phyloP scores from a whole-genome alignment of 2,888 invertebrate species.

The Pycnomerus fuliginosus region DNA sequence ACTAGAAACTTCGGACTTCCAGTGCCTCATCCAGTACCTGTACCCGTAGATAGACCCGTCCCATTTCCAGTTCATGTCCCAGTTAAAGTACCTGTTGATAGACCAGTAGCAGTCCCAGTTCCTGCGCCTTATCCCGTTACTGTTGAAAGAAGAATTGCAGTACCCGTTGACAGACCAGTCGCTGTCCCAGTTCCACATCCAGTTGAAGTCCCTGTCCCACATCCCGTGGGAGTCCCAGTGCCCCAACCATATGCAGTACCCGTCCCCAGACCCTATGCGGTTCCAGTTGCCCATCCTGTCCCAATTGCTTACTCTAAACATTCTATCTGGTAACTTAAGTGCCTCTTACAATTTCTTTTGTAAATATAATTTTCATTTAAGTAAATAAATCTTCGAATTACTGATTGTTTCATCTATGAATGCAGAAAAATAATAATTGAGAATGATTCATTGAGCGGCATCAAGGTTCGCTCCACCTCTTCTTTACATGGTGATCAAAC shows the following conservation, averaged over 20 bases:
- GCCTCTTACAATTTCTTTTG: no score
- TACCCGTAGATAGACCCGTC: slow-evolving; percentile 42
- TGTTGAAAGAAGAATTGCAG: slow-evolving; percentile 56
- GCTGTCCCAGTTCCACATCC: slow-evolving; percentile 45
- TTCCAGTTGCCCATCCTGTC: slow-evolving; percentile 52
- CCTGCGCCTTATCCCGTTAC: slow-evolving; percentile 54
- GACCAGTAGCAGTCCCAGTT: slow-evolving; percentile 54
- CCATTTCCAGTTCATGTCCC: slow-evolving; percentile 49
- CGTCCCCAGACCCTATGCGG: slow-evolving; percentile 40
- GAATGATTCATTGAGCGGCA: no score
- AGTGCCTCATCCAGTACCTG: slow-evolving; percentile 56
- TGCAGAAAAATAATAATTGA: no score
- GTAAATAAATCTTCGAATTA: no score
- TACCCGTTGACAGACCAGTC: slow-evolving; percentile 59
- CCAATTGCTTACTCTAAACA: slow-evolving; percentile 51
- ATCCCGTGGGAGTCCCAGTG: slow-evolving; percentile 41
- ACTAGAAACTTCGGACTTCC: slow-evolving; percentile 55
- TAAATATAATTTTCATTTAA: no score
- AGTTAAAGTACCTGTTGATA: slow-evolving; percentile 46
- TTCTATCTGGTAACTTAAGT: no score
- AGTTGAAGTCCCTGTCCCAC: slow-evolving; percentile 46
- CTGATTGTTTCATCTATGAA: no score
- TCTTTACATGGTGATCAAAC: no score
- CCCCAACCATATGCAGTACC: slow-evolving; percentile 42
- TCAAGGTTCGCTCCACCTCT: no score